Conservation (phyloP, 2,113 vertebrate genomes). For the Tapirus terrestris region DNA sequence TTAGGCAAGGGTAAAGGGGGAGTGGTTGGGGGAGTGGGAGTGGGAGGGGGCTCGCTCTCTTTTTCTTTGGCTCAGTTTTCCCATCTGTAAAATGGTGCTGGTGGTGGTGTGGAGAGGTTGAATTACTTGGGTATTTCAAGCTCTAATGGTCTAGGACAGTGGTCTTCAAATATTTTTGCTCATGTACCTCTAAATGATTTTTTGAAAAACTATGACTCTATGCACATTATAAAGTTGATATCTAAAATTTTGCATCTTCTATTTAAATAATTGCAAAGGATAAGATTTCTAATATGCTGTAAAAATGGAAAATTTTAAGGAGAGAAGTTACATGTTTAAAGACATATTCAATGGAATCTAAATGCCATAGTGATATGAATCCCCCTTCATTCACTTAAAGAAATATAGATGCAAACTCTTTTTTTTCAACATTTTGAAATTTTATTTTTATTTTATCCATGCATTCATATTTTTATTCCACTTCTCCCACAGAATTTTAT, state of each 20-base stretch:
- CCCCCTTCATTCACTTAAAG: not conserved
- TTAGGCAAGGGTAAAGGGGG: not conserved
- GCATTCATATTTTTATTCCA: not conserved
- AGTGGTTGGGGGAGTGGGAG: no score
- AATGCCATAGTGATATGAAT: not conserved
- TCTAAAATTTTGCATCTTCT: not conserved
- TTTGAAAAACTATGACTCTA: not conserved
- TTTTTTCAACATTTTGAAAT: not conserved
- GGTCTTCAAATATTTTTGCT: not conserved
- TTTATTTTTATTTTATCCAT: not conserved
- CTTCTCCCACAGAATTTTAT: not conserved
- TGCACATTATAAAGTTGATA: not conserved
- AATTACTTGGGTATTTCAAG: no score
- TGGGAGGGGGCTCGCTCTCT: not conserved
- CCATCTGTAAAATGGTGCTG: not conserved
- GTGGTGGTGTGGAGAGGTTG: not conserved
- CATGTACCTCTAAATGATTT: not conserved
- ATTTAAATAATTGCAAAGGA: not conserved
- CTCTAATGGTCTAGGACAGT: not conserved
- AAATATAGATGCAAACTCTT: not conserved
- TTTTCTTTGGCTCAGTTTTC: not conserved
- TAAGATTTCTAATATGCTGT: not conserved
- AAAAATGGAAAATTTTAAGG: not conserved
- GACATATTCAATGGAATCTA: not conserved
- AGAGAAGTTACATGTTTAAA: not conserved